A percentile compares a stretch with the other conserved stretches of the same genome.
These are phyloP conservation scores for Zenarchopterus dispar DNA, from an alignment of 2,797 vertebrate species.

Conservation along the genomic window DNA sequence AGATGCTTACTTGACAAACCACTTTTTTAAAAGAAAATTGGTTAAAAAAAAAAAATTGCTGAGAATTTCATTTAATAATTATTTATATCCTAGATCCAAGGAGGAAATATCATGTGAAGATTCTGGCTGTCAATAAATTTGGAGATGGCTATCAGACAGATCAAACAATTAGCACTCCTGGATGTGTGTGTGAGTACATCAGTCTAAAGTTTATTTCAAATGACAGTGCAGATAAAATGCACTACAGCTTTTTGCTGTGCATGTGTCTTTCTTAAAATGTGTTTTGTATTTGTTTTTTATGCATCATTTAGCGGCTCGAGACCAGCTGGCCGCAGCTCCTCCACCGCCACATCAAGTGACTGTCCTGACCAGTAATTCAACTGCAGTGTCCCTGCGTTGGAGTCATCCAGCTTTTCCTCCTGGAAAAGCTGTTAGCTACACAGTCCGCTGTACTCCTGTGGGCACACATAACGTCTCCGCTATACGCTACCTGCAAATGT, in stretches of 20 bases:
- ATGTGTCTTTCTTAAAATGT: conserved; percentile 7
- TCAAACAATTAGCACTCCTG: conserved; percentile 92
- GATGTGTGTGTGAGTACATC: conserved; percentile 92
- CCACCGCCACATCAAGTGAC: conserved; percentile 92
- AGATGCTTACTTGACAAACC: conserved; percentile 1
- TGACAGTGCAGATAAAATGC: background rate
- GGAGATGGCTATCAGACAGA: conserved; percentile 97
- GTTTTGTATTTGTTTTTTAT: conserved; percentile 19
- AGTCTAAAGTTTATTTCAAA: background rate
- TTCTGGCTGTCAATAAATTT: conserved; percentile 87
- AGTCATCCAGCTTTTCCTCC: conserved; percentile 89
- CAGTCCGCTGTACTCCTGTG: conserved; percentile 91
- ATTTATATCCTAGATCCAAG: conserved; percentile 86
- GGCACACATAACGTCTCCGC: conserved; percentile 91
- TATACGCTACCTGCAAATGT: conserved; percentile 94
- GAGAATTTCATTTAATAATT: background rate
- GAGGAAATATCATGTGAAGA: conserved; percentile 94
- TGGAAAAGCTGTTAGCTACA: conserved; percentile 89
- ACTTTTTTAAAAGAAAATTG: too few relatives aligned
- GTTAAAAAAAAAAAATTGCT: conserved; percentile 17
- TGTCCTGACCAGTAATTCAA: conserved; percentile 87
- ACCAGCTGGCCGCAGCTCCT: conserved; percentile 87
- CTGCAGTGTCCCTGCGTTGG: conserved; percentile 90
- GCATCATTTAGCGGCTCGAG: conserved; percentile 85
- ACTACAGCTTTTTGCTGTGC: background rate